These are phyloP conservation scores for Apteryx mantelli DNA, from an alignment of 2,113 vertebrate genomes.

Conservation along the genomic window DNA sequence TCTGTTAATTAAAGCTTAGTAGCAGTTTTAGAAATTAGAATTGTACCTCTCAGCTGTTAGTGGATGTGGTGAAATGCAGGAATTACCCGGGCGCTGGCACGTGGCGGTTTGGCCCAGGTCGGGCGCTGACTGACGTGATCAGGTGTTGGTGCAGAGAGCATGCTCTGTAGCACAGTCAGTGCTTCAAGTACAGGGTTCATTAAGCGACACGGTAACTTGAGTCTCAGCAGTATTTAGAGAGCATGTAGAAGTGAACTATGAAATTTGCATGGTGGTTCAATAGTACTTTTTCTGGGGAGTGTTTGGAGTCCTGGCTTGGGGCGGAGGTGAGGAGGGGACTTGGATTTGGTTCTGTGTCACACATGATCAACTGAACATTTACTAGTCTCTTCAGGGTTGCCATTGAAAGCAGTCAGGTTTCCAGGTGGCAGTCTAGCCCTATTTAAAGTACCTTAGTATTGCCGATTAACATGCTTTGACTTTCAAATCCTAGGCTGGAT, in stretches of 20 bases:
- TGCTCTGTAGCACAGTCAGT: background rate
- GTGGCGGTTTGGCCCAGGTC: background rate
- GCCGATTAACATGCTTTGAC: background rate
- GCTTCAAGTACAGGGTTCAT: background rate
- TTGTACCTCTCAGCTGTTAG: background rate
- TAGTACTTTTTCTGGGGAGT: background rate
- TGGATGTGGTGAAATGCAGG: constrained; percentile 41
- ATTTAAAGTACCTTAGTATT: background rate
- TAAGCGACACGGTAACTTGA: background rate
- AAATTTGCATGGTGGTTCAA: background rate
- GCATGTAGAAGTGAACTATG: background rate
- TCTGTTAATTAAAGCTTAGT: constrained; percentile 60
- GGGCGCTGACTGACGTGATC: constrained; percentile 5
- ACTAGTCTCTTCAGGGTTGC: background rate
- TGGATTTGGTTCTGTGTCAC: background rate
- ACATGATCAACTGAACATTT: background rate
- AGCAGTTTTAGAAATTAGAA: constrained; percentile 18
- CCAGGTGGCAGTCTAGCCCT: background rate
- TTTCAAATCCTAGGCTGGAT: background rate
- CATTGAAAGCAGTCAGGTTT: background rate
- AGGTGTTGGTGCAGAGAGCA: constrained; percentile 3
- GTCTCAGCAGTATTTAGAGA: background rate
- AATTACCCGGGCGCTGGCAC: constrained; percentile 23
- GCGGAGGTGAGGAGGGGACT: too few species aligned
- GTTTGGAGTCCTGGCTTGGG: background rate